phyloP scores from a whole-genome alignment of 2,888 invertebrate genomes.

The Pogonocherus hispidulus region DNA sequence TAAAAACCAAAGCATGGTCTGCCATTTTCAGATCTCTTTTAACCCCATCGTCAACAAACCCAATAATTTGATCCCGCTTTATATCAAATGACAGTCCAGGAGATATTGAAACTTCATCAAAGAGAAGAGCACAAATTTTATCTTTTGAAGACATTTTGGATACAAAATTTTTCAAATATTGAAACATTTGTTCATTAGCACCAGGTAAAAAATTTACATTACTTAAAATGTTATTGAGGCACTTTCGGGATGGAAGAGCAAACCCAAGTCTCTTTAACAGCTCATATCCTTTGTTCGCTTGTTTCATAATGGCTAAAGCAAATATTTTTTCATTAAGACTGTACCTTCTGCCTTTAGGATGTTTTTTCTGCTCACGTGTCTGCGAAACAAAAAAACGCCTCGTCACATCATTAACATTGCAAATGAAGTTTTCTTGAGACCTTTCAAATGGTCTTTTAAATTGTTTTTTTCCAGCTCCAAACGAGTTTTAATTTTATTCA shows the following conservation, averaged over 20 bases:
- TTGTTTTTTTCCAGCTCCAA: not conserved
- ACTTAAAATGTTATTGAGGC: not conserved
- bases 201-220: not conserved
- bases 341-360: not conserved
- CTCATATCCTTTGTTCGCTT: constrained; percentile 4
- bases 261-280: constrained; percentile 1
- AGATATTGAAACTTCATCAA: not conserved
- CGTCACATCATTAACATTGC: not conserved
- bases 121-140: not conserved
- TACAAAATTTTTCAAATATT: not conserved
- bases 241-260: constrained; percentile 7
- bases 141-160: not conserved
- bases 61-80: not conserved
- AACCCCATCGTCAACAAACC: not conserved
- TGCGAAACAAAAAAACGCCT: constrained; percentile 6
- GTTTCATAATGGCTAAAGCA: not conserved
- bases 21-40: not conserved
- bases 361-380: not conserved
- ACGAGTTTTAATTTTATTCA: not conserved
- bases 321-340: too few relatives aligned
- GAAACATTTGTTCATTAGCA: not conserved
- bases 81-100: constrained; percentile 1
- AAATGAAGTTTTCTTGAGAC: not conserved
- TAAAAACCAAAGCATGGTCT: constrained; percentile 8
- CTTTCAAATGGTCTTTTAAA: not conserved